A percentile compares a stretch with the other conserved stretches of the same genome.
Conservation (phyloP, 2,113 vertebrate genomes). For the Salvelinus sp. region DNA sequence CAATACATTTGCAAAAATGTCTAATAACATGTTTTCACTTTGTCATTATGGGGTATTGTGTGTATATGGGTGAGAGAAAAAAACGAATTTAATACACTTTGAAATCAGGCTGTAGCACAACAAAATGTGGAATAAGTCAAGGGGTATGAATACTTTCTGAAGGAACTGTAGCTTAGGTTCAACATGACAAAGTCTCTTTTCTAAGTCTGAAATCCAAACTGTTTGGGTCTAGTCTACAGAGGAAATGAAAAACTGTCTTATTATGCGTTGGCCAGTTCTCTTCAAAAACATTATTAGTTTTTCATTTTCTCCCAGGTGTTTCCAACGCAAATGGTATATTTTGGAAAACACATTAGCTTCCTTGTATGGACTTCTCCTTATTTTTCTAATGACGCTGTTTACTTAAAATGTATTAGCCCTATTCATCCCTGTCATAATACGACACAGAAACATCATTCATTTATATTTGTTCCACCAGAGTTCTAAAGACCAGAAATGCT, state of each 20-base stretch:
- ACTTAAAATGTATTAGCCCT: constrained; percentile 1
- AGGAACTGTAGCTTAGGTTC: background rate
- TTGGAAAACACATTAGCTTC: constrained; percentile 31
- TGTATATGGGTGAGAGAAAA: no score
- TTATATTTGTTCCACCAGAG: background rate
- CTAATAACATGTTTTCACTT: no score
- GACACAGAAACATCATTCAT: background rate
- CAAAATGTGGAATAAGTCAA: no score
- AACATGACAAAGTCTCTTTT: background rate
- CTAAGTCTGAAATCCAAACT: background rate
- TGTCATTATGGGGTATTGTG: no score
- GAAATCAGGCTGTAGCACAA: no score
- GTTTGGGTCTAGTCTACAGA: background rate
- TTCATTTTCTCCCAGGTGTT: constrained; percentile 40
- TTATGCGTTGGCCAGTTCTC: background rate
- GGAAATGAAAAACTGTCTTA: no score
- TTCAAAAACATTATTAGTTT: background rate
- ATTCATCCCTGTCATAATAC: constrained; percentile 4
- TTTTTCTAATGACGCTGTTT: background rate
- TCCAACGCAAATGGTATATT: constrained; percentile 35
- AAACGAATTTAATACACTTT: no score
- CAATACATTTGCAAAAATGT: no score
- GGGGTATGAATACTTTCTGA: no score
- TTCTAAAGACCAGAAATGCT: background rate
- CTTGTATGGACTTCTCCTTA: background rate